Evolutionary conservation across 37 sponge, comb jelly and placozoan genomes (phyloP).

Genomic region (Ephydatia muelleri): DNA sequence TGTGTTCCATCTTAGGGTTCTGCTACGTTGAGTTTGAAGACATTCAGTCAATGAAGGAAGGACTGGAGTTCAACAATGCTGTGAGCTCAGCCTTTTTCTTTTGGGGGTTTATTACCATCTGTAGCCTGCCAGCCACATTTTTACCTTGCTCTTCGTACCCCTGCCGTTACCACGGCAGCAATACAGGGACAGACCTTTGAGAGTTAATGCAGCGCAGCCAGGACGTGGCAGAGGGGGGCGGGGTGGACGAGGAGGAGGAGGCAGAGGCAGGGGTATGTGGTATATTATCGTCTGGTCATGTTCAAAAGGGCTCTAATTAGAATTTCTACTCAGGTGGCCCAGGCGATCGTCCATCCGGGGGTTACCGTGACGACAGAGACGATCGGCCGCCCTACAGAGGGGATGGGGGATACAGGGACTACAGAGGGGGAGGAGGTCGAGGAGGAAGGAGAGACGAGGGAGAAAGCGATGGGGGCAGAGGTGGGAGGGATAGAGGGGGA

Average conservation of each 20-base stretch:
- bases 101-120: too few relatives aligned
- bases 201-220: slow-evolving; percentile 64
- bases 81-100: slow-evolving; percentile 63
- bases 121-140: background rate
- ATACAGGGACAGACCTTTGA: slow-evolving; percentile 59
- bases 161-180: slow-evolving; percentile 15
- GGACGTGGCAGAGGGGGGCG: slow-evolving; percentile 59
- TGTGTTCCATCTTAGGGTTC: slow-evolving; percentile 43
- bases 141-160: background rate
- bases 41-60: slow-evolving; percentile 71
- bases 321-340: slow-evolving; percentile 8
- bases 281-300: too few relatives aligned
- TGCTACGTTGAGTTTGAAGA: slow-evolving; percentile 95
- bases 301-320: background rate
- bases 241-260: slow-evolving; percentile 56
- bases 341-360: slow-evolving; percentile 2
- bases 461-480: slow-evolving; percentile 14
- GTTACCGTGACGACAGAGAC: too few relatives aligned
- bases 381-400: slow-evolving; percentile 12
- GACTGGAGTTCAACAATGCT: slow-evolving; percentile 88
- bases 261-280: slow-evolving; percentile 39
- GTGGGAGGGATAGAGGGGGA: slow-evolving; percentile 19
- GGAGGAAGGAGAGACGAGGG: slow-evolving; percentile 4
- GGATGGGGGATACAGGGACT: slow-evolving; percentile 23
- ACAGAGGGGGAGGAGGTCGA: slow-evolving; percentile 35